Evolutionary conservation across 2,888 invertebrate species (phyloP), one percentile per base, ranked within the genome.

Genomic region (Heteromurus nitidus): DNA sequence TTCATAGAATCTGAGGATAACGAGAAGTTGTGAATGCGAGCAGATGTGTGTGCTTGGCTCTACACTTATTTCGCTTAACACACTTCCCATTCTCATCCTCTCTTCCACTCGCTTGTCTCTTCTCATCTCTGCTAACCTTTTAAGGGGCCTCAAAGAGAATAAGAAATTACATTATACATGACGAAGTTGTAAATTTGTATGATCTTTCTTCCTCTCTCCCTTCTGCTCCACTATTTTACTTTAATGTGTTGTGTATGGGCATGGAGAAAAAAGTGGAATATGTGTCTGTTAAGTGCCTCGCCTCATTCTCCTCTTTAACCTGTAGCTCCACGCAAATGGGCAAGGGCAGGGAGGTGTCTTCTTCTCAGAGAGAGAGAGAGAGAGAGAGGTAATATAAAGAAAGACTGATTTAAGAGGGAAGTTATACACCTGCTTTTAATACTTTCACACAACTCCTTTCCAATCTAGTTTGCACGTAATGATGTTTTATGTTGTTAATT

Each of bases 121-220:
- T 72, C 76, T 47, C 80, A 67, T 80, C 60, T 47, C 36, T n/a
- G n/a, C 31, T 64, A 42, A 58, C 53, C 28, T 47, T 65, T 70
- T 22, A 53, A 64, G 24, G 22, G 31, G 62, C 18, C 70, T 70
- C 69, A 76, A 76, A 81, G 75, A 65, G 65, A 75, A 76, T 81
- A 75, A 55, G 75, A 81, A 81, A 76, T 81, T 69, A 26, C 53
- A 53, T 64, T 74, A 60, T 24, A 67, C 55, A 73, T 58, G 79
- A 65, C 53, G 65, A 80, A 74, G 74, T 44, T 69, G 67, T 80
- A 74, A 81, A 81, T 75, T 81, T 69, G 68, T 74, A 62, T 73
- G 67, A 73, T 80, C 65, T 80, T 44, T 20, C 26, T 58, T 24
- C 18, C 53, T 72, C 80, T 20, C 50, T 50, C 50, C 18, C 50